Percentiles rank a stretch among this genome's conserved stretches.
Conservation (phyloP, 2,113 vertebrate species). For the Calyptommatus sinebrachiatus region DNA sequence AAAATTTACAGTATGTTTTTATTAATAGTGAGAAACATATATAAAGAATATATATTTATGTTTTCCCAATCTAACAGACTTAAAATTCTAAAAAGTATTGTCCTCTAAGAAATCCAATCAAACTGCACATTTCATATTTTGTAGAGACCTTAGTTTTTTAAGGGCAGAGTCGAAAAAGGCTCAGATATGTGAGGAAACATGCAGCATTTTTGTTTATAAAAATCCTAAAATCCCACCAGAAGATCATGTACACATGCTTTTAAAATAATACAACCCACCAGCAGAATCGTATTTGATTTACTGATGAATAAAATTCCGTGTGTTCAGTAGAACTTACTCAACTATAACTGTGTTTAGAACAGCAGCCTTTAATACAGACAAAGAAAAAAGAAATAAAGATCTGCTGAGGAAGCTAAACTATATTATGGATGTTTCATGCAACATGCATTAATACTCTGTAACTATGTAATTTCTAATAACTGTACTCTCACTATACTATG, state of each 20-base stretch:
- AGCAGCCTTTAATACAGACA: background rate
- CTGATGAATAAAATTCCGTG: background rate
- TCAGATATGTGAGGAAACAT: background rate
- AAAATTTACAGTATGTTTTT: constrained; percentile 23
- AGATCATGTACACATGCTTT: background rate
- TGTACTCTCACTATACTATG: background rate
- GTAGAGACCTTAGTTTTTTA: constrained; percentile 10
- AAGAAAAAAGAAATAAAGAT: constrained; percentile 17
- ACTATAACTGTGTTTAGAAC: background rate
- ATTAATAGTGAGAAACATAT: constrained; percentile 18
- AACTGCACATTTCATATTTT: constrained; percentile 3
- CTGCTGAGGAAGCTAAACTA: background rate
- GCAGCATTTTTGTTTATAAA: background rate
- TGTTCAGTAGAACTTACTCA: background rate
- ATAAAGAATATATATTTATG: background rate
- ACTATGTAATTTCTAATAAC: constrained; percentile 39
- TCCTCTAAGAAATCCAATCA: background rate
- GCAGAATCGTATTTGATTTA: background rate
- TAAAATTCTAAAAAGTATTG: constrained; percentile 35
- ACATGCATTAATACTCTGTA: constrained; percentile 26
- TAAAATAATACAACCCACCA: background rate
- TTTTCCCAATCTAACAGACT: constrained; percentile 39
- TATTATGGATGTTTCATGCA: constrained; percentile 8
- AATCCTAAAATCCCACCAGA: background rate
- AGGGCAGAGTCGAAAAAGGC: background rate